Evolutionary conservation across 2,888 invertebrate genomes (phyloP).

Genomic region (Exephanes ischioxanthus): DNA sequence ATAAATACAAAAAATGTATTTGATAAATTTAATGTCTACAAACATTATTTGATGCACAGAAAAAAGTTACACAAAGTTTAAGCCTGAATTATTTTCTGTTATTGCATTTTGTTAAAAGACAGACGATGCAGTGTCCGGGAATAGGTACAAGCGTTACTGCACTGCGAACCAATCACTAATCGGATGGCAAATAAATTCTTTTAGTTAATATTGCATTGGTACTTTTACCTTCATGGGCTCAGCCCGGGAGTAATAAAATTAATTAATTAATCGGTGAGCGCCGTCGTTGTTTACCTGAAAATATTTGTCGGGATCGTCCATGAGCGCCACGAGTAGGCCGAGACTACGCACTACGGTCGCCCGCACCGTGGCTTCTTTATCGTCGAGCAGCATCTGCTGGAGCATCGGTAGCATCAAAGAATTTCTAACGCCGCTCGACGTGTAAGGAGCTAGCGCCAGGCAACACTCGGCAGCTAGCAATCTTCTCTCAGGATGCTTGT

Average conservation of each 20-base stretch:
- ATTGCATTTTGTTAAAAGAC: no score
- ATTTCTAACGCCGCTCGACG: slow-evolving; percentile 88
- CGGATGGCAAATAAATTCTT: no score
- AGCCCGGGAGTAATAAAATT: not conserved
- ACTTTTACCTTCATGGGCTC: no score
- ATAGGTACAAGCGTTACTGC: no score
- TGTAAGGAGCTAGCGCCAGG: slow-evolving; percentile 88
- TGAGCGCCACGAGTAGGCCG: slow-evolving; percentile 87
- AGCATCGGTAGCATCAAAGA: slow-evolving; percentile 90
- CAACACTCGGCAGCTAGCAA: slow-evolving; percentile 90
- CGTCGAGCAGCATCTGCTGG: slow-evolving; percentile 90
- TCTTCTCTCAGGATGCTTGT: slow-evolving; percentile 89
- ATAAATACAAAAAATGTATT: not conserved
- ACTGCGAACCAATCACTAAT: no score
- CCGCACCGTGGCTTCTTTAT: slow-evolving; percentile 88
- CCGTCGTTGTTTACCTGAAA: slow-evolving; percentile 80
- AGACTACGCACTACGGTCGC: slow-evolving; percentile 88
- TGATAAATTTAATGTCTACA: slow-evolving; percentile 8
- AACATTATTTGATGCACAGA: no score
- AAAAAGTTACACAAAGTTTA: no score
- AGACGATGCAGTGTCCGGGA: no score
- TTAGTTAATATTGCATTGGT: no score
- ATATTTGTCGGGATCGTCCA: slow-evolving; percentile 89
- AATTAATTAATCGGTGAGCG: not conserved
- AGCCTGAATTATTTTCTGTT: no score